Base-by-base conservation (phyloP, 1,140 invertebrate species). In the Contarinia nasturtii region DNA sequence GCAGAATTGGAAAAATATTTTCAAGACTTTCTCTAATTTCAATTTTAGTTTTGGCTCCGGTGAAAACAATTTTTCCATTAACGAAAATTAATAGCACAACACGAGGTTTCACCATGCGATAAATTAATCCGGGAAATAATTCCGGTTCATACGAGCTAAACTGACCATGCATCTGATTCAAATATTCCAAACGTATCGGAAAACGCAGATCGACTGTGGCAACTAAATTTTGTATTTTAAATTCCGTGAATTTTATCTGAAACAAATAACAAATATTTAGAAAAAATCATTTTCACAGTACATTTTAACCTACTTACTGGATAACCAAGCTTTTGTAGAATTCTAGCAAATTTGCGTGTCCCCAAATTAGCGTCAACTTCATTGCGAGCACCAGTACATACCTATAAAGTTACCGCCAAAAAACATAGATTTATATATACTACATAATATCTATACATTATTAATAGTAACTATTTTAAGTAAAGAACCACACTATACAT, bases 181-280 rank as follows among this genome's bases (percentile, higher is more conserved):
- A 69, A 50, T 90, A 87, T 71, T 99, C 96, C 44, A 99, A 65
- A 56, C 90, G 82, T 50, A 99, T 93, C 0, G 94, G 92, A 70
- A 99, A 99, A 58, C 92, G 83, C 7, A 98, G 77, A 70, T 99
- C 95, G 58, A 91, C 95, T 21, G 90, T 97, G 5, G 91, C 95
- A 19, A 98, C 94, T 69, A 99, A 94, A 66, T 99, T 99, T 70
- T 98, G 95, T 55, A 99, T 82, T 72, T 97, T 98, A 60, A 98
- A 99, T 58, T 96, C 87, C 22, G 80, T 67, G 64, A 98, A 98
- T 63, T 92, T 93, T 0, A 89, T 87, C 82, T 91, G 58, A 38
- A 44, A 17, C 49, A 48, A 54, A 51, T 50, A 21, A 52, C 41
- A 45, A 48, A 38, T 37, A 54, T 20, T 51, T 45, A 48, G 10